Percentiles rank a stretch among this genome's conserved stretches.
These are phyloP conservation scores for Cryptomyrus ogoouensis DNA, from an alignment of 2,113 vertebrate species.

Conservation along the genomic window DNA sequence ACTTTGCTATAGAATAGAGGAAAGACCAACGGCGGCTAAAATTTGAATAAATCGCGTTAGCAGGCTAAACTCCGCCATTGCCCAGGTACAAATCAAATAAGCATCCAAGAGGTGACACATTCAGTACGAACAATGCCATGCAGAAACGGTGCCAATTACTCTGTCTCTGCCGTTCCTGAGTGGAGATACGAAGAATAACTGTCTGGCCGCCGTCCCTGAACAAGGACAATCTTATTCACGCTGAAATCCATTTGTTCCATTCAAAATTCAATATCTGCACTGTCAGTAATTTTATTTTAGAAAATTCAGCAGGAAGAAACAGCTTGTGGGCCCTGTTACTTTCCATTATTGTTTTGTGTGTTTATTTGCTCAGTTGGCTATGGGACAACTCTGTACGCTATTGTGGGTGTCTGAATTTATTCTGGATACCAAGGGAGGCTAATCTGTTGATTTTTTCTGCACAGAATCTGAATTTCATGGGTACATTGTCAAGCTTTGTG, in stretches of 20 bases:
- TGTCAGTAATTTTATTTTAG: constrained; percentile 24
- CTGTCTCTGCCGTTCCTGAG: not conserved
- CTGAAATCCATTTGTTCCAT: constrained; percentile 42
- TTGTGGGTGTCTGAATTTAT: constrained; percentile 33
- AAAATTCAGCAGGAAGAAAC: constrained; percentile 16
- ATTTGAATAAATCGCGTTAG: not conserved
- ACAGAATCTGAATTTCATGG: not conserved
- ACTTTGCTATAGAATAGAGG: not conserved
- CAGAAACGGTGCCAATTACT: constrained; percentile 14
- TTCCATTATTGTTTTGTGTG: constrained; percentile 23
- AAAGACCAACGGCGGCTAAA: not conserved
- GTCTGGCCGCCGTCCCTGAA: constrained; percentile 28
- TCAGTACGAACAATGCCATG: constrained; percentile 7
- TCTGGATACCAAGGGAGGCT: not conserved
- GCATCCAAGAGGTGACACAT: constrained; percentile 19
- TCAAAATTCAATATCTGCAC: constrained; percentile 39
- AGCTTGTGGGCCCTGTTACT: constrained; percentile 24
- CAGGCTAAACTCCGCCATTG: not conserved
- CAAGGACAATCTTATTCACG: constrained; percentile 39
- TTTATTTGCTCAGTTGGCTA: constrained; percentile 26
- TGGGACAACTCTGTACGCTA: constrained; percentile 13
- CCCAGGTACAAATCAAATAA: constrained; percentile 3
- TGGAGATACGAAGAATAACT: constrained; percentile 20
- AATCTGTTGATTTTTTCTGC: not conserved
- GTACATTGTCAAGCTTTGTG: not conserved